Evolutionary conservation across 2,797 vertebrate species (phyloP).

Genomic region (Euphonia xanthogaster): DNA sequence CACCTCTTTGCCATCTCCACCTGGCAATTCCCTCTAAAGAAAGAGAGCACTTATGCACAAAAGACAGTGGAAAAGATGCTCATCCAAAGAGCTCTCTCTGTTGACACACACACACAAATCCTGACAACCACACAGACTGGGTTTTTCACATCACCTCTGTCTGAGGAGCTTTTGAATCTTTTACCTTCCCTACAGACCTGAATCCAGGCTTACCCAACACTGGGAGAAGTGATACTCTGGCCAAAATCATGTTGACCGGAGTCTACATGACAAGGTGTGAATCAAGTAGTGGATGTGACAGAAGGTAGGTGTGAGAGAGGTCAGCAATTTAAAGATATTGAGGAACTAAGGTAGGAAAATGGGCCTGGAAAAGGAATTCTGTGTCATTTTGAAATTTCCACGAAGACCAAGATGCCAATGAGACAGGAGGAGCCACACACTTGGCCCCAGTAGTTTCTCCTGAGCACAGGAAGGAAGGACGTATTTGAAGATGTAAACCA

Average conservation of each 20-base stretch:
- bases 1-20: neutral
- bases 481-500: constrained; percentile 23
- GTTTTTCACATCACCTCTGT: neutral
- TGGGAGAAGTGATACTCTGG: neutral
- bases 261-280: neutral
- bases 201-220: neutral
- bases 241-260: neutral
- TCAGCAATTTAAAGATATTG: neutral
- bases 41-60: neutral
- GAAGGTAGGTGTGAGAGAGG: neutral
- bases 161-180: neutral
- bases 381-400: neutral
- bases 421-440: neutral
- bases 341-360: neutral
- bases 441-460: neutral
- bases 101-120: neutral
- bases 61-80: neutral
- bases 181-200: neutral
- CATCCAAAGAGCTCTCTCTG: neutral
- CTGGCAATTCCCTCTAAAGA: neutral
- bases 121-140: neutral
- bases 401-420: neutral
- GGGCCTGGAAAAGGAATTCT: neutral
- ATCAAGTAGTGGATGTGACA: neutral
- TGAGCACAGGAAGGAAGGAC: constrained; percentile 47